Conservation (phyloP, 2,888 invertebrate species). For the Dioctria linearis region DNA sequence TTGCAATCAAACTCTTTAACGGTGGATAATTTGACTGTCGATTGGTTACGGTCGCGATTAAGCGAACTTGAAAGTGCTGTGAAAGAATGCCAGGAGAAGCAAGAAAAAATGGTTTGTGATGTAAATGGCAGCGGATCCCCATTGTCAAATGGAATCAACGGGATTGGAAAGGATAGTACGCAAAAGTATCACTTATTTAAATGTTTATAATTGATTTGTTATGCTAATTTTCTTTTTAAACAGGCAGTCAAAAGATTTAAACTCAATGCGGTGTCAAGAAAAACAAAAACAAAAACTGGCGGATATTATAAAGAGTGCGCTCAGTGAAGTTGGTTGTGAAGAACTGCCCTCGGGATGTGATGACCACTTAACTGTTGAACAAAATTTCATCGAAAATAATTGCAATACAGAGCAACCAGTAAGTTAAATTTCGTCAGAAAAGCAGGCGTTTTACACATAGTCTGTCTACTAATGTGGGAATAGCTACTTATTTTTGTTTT, state of each 20-base stretch:
- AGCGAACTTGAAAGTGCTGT: conserved; percentile 85
- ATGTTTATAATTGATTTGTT: neutral
- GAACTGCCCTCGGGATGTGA: conserved; percentile 88
- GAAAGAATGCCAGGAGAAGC: conserved; percentile 83
- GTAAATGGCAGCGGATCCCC: conserved; percentile 63
- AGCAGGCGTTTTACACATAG: too few relatives aligned
- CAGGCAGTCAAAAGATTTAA: conserved; percentile 78
- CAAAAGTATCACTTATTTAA: conserved; percentile 65
- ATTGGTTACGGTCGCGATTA: conserved; percentile 87
- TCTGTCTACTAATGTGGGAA: too few relatives aligned
- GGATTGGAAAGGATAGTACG: conserved; percentile 69
- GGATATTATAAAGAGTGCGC: conserved; percentile 87
- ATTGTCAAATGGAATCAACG: conserved; percentile 74
- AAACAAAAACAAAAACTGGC: conserved; percentile 86
- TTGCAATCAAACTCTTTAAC: conserved; percentile 89
- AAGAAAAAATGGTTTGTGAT: conserved; percentile 74
- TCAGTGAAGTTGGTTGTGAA: conserved; percentile 90
- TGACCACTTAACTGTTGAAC: conserved; percentile 75
- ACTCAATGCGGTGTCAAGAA: conserved; percentile 86
- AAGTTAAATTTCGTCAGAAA: conserved; percentile 58
- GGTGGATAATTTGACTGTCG: conserved; percentile 93
- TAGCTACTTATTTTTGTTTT: too few relatives aligned
- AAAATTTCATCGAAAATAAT: conserved; percentile 75
- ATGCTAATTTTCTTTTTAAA: neutral
- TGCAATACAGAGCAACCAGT: conserved; percentile 78